These are phyloP conservation scores for Telmatochromis sp. DNA, from an alignment of 2,113 vertebrate species.

Conservation along the genomic window DNA sequence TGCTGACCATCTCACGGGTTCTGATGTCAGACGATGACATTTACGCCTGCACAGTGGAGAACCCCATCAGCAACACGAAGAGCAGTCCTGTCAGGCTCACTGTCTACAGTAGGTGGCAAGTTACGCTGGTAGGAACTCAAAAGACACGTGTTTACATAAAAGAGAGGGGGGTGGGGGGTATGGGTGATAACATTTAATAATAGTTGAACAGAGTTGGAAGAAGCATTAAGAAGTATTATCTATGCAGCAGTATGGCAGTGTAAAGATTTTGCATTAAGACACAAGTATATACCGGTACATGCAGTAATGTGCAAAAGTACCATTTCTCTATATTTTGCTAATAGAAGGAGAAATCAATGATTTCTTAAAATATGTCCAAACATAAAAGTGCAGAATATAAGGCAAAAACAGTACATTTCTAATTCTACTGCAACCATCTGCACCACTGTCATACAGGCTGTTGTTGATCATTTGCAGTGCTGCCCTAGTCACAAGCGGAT, in stretches of 20 bases:
- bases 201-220: neutral
- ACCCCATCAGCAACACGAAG: constrained; percentile 86
- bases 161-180: neutral
- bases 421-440: neutral
- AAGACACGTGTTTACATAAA: neutral
- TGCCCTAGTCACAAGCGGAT: neutral
- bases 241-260: neutral
- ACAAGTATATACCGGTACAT: neutral
- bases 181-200: neutral
- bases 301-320: neutral
- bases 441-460: neutral
- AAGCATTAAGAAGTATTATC: neutral
- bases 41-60: constrained; percentile 90
- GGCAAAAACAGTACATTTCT: neutral
- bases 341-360: neutral
- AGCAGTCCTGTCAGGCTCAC: constrained; percentile 87
- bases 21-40: constrained; percentile 87
- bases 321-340: neutral
- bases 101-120: constrained; percentile 85
- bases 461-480: neutral
- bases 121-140: neutral
- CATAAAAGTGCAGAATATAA: neutral
- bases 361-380: neutral
- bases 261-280: neutral
- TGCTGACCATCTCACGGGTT: constrained; percentile 87